phyloP scores from a whole-genome alignment of 2,888 invertebrate species.

The Lasioglossum leucozonium region DNA sequence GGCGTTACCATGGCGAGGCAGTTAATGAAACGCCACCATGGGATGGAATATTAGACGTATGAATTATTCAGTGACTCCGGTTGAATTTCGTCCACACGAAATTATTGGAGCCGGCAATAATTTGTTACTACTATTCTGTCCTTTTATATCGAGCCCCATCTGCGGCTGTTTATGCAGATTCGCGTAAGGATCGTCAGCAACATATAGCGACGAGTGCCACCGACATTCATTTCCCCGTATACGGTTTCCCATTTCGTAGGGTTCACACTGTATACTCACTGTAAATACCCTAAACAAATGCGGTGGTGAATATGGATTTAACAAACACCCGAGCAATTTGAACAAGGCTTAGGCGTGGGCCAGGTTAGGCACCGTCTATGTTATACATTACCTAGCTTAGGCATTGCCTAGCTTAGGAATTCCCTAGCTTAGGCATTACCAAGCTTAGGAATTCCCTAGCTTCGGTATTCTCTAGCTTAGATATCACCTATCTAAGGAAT shows the following conservation, averaged over 20 bases:
- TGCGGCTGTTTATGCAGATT: background rate
- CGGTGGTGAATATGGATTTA: background rate
- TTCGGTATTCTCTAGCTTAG: no score
- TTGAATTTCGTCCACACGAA: slow-evolving; percentile 7
- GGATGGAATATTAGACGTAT: slow-evolving; percentile 10
- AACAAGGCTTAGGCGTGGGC: no score
- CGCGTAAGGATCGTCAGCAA: background rate
- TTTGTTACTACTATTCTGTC: background rate
- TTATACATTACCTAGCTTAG: no score
- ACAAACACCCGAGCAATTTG: no score
- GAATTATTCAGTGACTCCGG: slow-evolving; percentile 14
- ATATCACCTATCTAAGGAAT: no score
- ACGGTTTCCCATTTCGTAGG: background rate
- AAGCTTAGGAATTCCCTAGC: no score
- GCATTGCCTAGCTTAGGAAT: no score
- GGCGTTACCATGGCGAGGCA: slow-evolving; percentile 16
- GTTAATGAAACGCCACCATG: slow-evolving; percentile 18
- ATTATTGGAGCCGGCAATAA: background rate
- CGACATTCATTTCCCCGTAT: background rate
- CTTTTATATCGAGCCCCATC: background rate
- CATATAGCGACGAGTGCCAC: background rate
- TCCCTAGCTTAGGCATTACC: no score
- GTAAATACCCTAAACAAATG: background rate
- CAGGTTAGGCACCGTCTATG: no score
- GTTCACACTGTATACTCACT: background rate